These are phyloP conservation scores for Dinoponera quadriceps DNA, from an alignment of 1,140 invertebrate genomes.

Conservation along the genomic window DNA sequence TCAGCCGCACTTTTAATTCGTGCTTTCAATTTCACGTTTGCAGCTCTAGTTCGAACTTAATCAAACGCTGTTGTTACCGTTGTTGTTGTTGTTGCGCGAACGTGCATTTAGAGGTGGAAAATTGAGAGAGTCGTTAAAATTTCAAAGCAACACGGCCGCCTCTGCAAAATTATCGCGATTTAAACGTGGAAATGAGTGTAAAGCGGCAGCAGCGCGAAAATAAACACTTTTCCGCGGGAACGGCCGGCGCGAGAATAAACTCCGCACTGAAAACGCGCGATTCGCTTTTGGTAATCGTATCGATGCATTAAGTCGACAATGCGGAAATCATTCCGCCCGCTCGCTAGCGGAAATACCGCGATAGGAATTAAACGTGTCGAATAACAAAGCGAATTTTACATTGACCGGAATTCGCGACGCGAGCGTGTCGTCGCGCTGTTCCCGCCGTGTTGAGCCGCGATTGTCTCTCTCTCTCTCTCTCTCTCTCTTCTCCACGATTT, in stretches of 20 bases:
- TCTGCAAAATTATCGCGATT: not conserved
- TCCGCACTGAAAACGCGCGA: not conserved
- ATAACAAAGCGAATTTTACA: slow-evolving; percentile 41
- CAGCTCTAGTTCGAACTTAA: too few relatives aligned
- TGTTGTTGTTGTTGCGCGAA: too few relatives aligned
- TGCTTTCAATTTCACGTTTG: too few relatives aligned
- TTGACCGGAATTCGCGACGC: slow-evolving; percentile 1
- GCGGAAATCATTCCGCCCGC: slow-evolving; percentile 2
- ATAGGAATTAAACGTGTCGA: slow-evolving; percentile 33
- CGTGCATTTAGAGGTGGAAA: not conserved
- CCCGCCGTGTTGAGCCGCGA: slow-evolving; percentile 17
- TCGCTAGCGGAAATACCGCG: not conserved
- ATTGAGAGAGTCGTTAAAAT: not conserved
- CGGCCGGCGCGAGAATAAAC: not conserved
- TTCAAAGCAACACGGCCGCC: not conserved
- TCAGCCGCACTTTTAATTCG: too few relatives aligned
- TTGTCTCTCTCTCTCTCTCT: slow-evolving; percentile 6
- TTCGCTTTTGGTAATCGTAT: not conserved
- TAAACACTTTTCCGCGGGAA: not conserved
- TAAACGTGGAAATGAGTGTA: slow-evolving; percentile 3
- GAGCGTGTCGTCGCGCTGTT: not conserved
- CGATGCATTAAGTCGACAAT: not conserved
- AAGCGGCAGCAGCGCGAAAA: not conserved
- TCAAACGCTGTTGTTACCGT: too few relatives aligned
- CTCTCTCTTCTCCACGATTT: slow-evolving; percentile 19